Evolutionary conservation across 2,888 invertebrate genomes (phyloP).

Genomic region (Phania funesta): DNA sequence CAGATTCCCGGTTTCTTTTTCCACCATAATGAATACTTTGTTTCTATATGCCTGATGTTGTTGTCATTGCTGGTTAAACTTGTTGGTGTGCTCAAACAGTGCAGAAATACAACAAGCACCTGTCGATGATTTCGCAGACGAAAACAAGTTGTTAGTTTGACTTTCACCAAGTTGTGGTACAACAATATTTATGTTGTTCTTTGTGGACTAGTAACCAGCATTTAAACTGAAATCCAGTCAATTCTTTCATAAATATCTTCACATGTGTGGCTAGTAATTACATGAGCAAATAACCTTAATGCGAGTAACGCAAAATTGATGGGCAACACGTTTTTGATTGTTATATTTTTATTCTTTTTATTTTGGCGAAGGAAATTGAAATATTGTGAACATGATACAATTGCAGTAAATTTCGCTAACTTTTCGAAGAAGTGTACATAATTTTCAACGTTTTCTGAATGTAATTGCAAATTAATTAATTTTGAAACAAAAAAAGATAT

Average conservation of each 20-base stretch:
- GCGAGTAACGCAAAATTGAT: conserved; percentile 7
- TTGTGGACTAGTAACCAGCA: not conserved
- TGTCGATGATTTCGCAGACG: conserved; percentile 29
- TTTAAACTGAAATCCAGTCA: not conserved
- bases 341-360: not conserved
- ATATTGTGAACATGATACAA: not conserved
- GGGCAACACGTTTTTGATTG: conserved; percentile 15
- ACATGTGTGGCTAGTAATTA: conserved; percentile 23
- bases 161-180: conserved; percentile 45
- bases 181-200: conserved; percentile 52
- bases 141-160: conserved; percentile 49
- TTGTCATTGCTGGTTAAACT: not conserved
- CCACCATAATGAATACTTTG: conserved; percentile 19
- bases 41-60: not conserved
- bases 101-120: conserved; percentile 32
- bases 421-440: conserved; percentile 5
- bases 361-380: conserved; percentile 38
- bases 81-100: too few species aligned
- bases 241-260: not conserved
- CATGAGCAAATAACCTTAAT: conserved; percentile 21
- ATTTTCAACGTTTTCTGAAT: not conserved
- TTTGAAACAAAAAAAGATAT: too few species aligned
- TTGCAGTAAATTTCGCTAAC: conserved; percentile 7
- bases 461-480: not conserved
- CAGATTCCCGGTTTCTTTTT: not conserved